A percentile compares a stretch with the other conserved stretches of the same genome.
Conservation (phyloP, 2,797 vertebrate genomes). For the Remorina albescens region DNA sequence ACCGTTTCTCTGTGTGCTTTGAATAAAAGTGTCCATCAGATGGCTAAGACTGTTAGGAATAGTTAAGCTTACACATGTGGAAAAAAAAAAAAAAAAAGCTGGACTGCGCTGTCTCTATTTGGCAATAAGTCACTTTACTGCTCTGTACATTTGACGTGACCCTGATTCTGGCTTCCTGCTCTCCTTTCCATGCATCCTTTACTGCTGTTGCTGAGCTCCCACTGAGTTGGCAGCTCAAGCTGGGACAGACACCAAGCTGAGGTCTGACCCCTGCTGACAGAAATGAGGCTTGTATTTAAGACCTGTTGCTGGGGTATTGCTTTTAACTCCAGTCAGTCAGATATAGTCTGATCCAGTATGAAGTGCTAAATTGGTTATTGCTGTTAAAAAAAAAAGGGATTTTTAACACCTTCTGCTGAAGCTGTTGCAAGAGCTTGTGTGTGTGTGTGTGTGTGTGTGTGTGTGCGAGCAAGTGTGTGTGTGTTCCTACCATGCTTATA, state of each 20-base stretch:
- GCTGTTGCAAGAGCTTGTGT: conserved; percentile 27
- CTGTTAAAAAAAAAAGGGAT: too few species aligned
- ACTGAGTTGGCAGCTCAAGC: conserved; percentile 49
- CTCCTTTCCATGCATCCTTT: conserved; percentile 52
- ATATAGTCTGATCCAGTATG: conserved; percentile 61
- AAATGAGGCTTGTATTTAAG: conserved; percentile 69
- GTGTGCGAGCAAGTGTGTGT: conserved; percentile 5
- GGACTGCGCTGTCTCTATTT: conserved; percentile 50
- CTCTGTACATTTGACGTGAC: conserved; percentile 64
- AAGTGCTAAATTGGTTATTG: conserved; percentile 71
- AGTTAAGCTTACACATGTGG: conserved; percentile 61
- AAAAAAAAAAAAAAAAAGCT: conserved; percentile 51
- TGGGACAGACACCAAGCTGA: conserved; percentile 68
- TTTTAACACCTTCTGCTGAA: conserved; percentile 29
- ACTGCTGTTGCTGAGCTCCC: conserved; percentile 30
- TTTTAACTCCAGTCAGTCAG: conserved; percentile 46
- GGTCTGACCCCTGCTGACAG: conserved; percentile 83
- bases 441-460: neutral
- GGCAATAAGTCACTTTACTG: conserved; percentile 54
- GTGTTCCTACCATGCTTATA: neutral
- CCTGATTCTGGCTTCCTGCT: conserved; percentile 58
- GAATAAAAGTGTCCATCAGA: conserved; percentile 52
- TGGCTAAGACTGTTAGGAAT: conserved; percentile 36
- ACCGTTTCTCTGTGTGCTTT: conserved; percentile 34
- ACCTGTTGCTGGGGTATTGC: conserved; percentile 59